Evolutionary conservation across 2,113 vertebrate genomes (phyloP).

Genomic region (Ptilorrhoa leucosticta): DNA sequence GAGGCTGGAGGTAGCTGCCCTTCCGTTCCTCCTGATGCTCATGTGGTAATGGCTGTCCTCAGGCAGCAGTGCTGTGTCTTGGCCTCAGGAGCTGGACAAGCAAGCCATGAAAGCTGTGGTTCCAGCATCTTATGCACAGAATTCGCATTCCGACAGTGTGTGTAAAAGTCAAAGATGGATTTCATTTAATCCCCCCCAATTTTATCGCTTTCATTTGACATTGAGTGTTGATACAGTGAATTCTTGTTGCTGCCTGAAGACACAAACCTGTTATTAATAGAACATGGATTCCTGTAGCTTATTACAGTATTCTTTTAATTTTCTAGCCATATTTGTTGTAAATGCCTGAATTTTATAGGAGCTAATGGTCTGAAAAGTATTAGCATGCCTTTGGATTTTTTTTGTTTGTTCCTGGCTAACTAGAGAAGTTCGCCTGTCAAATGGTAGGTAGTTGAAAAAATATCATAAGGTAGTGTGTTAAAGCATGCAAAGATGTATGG

Average conservation of each 20-base stretch:
- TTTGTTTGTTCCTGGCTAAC: neutral
- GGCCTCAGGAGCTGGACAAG: neutral
- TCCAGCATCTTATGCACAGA: neutral
- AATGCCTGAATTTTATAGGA: neutral
- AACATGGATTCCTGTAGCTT: neutral
- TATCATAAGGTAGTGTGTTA: neutral
- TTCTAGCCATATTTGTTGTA: neutral
- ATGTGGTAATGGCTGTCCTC: neutral
- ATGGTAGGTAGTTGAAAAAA: neutral
- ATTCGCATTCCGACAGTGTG: accelerated
- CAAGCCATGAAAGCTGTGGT: neutral
- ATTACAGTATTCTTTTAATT: neutral
- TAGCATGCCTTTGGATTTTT: neutral
- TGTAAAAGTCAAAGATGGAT: neutral
- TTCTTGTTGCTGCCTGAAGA: neutral
- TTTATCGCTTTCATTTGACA: neutral
- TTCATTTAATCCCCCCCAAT: neutral
- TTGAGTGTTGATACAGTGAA: neutral
- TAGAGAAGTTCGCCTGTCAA: neutral
- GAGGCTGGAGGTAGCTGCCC: neutral
- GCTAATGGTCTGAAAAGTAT: neutral
- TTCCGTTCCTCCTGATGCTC: neutral
- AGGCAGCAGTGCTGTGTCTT: neutral
- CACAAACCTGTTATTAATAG: neutral
- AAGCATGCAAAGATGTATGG: neutral